Percentiles rank a stretch among this genome's conserved stretches.
phyloP scores from a whole-genome alignment of 1,140 invertebrate genomes.

The Daktulosphaira vitifoliae region DNA sequence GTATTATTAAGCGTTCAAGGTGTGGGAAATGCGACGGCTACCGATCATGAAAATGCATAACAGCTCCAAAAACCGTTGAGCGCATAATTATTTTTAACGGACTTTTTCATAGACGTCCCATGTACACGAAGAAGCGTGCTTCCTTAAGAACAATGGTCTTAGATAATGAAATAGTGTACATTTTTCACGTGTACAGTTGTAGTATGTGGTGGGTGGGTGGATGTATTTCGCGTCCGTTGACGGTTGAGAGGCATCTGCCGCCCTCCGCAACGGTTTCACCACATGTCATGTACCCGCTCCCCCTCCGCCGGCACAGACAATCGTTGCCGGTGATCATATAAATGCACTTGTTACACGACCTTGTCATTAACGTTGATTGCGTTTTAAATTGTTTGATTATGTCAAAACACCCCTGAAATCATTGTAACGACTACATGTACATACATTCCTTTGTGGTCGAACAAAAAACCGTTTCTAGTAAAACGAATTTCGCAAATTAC shows the following conservation, averaged over 20 bases:
- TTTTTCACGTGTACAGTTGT: not conserved
- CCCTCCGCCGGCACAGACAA: no score
- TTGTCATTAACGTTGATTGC: conserved; percentile 33
- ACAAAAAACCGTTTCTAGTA: no score
- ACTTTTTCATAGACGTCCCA: conserved; percentile 7
- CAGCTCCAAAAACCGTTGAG: conserved; percentile 6
- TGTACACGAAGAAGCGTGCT: conserved; percentile 22
- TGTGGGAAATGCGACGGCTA: not conserved
- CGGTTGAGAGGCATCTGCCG: conserved; percentile 27
- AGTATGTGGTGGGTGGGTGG: conserved; percentile 9
- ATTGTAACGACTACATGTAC: not conserved
- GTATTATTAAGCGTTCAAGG: not conserved
- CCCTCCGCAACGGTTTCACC: conserved; percentile 32
- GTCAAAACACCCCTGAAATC: conserved; percentile 31
- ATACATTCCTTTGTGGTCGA: no score
- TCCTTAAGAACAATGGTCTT: conserved; percentile 32
- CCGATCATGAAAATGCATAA: not conserved
- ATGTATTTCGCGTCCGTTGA: conserved; percentile 32
- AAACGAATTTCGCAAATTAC: no score
- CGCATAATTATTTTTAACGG: conserved; percentile 32
- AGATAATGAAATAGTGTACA: conserved; percentile 30
- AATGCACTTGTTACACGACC: conserved; percentile 32
- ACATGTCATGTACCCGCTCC: conserved; percentile 3
- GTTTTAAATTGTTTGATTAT: conserved; percentile 31
- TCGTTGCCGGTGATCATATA: not conserved